A percentile compares a stretch with the other conserved stretches of the same genome.
Conservation (phyloP, 2,797 vertebrate species). For the Megalops cyprinoides region DNA sequence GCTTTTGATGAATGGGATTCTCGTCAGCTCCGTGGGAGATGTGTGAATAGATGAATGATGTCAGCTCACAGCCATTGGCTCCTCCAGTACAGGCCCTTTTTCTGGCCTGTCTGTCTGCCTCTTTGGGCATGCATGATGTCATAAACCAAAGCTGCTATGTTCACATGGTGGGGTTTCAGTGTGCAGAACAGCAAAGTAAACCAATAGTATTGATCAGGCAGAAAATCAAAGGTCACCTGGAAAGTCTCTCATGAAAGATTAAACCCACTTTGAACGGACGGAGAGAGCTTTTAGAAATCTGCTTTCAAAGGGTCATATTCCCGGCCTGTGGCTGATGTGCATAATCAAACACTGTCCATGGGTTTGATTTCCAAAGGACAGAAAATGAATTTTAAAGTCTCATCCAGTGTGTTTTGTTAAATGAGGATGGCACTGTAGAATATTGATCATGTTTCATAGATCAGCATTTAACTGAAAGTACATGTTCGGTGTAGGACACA, state of each 20-base stretch:
- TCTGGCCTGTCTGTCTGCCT: too few species aligned
- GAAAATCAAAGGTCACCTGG: not conserved
- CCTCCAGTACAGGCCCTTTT: too few species aligned
- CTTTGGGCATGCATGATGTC: conserved; percentile 1
- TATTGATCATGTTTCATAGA: not conserved
- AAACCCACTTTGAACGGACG: not conserved
- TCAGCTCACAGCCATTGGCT: too few species aligned
- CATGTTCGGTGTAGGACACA: not conserved
- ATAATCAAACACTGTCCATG: not conserved
- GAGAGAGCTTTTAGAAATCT: not conserved
- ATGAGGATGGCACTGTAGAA: not conserved
- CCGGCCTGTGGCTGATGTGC: not conserved
- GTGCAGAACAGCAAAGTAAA: too few species aligned
- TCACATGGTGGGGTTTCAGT: too few species aligned
- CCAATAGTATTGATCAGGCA: too few species aligned
- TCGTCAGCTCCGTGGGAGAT: too few species aligned
- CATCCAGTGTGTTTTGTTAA: not conserved
- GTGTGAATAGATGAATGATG: too few species aligned
- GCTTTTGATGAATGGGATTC: too few species aligned
- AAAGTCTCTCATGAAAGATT: too few species aligned
- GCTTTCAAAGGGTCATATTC: not conserved
- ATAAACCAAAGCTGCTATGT: too few species aligned
- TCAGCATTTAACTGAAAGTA: not conserved
- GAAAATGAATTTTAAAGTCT: not conserved
- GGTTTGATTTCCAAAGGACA: not conserved